Evolutionary conservation across 2,113 vertebrate genomes (phyloP).

Genomic region (Murina feae): DNA sequence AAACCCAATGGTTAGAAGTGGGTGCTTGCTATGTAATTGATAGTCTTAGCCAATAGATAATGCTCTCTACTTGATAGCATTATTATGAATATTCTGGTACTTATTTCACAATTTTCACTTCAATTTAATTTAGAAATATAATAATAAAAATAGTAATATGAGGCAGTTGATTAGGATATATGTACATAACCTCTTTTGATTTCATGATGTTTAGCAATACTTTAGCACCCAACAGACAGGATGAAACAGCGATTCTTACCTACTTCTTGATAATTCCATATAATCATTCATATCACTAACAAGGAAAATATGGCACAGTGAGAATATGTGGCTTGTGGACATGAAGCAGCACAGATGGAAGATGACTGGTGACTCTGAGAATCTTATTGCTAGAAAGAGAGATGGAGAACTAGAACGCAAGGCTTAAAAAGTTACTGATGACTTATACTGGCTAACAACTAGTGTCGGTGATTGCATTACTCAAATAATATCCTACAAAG

Average conservation of each 20-base stretch:
- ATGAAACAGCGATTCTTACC: background rate
- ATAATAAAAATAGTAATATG: background rate
- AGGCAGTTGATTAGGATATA: background rate
- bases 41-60: background rate
- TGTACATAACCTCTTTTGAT: background rate
- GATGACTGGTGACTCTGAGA: background rate
- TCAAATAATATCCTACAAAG: background rate
- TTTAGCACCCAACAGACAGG: background rate
- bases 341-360: background rate
- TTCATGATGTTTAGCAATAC: background rate
- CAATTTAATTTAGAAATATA: background rate
- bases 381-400: background rate
- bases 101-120: background rate
- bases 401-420: background rate
- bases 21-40: rapidly evolving
- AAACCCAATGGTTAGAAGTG: background rate
- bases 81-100: background rate
- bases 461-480: background rate
- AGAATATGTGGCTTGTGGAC: background rate
- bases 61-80: background rate
- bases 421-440: background rate
- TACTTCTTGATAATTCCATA: background rate
- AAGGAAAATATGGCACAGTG: too few relatives aligned
- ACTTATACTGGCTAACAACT: background rate
- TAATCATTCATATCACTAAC: background rate